Evolutionary conservation across 2,797 vertebrate genomes (phyloP).

Genomic region (Chaetophractus vellerosus): DNA sequence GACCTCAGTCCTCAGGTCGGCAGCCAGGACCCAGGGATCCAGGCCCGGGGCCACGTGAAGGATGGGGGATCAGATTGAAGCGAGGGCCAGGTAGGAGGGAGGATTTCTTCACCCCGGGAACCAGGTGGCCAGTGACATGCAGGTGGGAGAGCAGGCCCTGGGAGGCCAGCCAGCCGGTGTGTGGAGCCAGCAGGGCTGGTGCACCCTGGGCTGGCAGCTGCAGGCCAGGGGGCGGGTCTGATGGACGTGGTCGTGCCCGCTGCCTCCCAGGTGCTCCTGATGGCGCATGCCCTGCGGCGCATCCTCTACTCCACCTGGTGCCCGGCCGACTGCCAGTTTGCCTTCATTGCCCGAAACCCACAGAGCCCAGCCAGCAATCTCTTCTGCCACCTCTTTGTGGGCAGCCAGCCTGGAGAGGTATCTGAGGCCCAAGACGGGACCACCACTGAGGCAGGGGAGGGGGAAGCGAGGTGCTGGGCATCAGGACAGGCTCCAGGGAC

Average conservation of each 20-base stretch:
- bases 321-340: conserved; percentile 93
- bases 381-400: conserved; percentile 97
- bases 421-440: neutral
- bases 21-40: neutral
- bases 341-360: conserved; percentile 96
- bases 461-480: neutral
- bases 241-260: fast-evolving
- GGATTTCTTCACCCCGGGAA: neutral
- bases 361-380: conserved; percentile 90
- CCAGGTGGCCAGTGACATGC: fast-evolving
- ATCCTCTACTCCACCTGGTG: conserved; percentile 94
- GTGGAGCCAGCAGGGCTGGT: neutral
- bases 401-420: conserved; percentile 94
- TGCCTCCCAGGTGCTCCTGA: conserved; percentile 93
- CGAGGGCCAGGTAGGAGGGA: neutral
- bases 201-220: neutral
- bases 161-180: neutral
- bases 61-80: neutral
- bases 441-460: neutral
- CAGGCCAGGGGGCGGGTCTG: neutral
- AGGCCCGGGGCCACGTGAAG: neutral
- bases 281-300: conserved; percentile 96
- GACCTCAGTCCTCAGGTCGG: too few relatives aligned
- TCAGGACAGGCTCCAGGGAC: neutral
- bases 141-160: neutral